phyloP scores from a whole-genome alignment of 1,140 invertebrate genomes.

The Leptopilina boulardi region DNA sequence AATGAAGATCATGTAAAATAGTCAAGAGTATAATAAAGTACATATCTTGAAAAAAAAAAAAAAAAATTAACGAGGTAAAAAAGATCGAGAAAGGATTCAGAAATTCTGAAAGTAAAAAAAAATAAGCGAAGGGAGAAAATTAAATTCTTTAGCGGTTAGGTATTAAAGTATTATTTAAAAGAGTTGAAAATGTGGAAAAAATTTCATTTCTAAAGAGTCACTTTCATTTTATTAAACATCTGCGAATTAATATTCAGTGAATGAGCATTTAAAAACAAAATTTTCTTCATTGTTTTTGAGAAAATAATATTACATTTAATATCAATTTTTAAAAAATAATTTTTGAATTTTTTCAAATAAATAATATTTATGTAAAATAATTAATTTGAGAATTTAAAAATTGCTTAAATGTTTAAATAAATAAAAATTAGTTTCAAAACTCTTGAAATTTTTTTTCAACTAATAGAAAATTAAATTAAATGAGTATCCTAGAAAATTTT shows the following conservation, averaged over 20 bases:
- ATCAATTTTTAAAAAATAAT: too few relatives aligned
- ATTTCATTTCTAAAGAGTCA: neutral
- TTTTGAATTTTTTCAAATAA: too few relatives aligned
- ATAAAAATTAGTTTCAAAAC: too few relatives aligned
- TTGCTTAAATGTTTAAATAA: too few relatives aligned
- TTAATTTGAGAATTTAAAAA: too few relatives aligned
- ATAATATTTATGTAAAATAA: too few relatives aligned
- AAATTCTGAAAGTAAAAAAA: neutral
- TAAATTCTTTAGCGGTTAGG: neutral
- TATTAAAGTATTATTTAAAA: neutral
- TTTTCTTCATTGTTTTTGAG: too few relatives aligned
- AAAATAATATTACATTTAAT: too few relatives aligned
- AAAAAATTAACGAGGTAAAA: neutral
- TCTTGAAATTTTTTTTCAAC: too few relatives aligned
- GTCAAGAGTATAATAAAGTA: neutral
- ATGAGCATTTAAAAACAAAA: too few relatives aligned
- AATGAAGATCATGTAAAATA: neutral
- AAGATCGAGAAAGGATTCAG: neutral
- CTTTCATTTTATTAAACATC: neutral
- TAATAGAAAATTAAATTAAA: neutral
- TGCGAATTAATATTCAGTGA: neutral
- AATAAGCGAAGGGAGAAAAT: constrained; percentile 12
- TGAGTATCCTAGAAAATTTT: neutral
- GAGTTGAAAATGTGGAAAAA: neutral
- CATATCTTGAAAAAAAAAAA: neutral